phyloP scores from a whole-genome alignment of 2,797 vertebrate genomes.

The Myotis findleyi region DNA sequence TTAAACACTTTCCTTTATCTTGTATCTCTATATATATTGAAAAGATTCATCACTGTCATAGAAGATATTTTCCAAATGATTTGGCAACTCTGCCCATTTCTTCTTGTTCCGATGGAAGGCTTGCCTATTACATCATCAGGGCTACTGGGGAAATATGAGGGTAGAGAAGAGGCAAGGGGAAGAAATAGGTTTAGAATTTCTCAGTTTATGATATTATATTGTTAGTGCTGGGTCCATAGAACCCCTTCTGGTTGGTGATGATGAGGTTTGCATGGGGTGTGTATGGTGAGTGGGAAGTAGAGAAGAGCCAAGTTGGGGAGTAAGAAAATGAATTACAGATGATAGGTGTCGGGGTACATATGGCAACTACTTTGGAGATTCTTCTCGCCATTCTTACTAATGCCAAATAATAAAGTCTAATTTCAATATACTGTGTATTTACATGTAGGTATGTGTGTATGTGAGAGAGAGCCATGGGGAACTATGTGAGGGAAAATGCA shows the following conservation, averaged over 20 bases:
- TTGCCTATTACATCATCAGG: not conserved
- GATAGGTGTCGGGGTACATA: not conserved
- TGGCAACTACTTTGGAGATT: not conserved
- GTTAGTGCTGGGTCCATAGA: not conserved
- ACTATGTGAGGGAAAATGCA: not conserved
- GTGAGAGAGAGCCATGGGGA: not conserved
- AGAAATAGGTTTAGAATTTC: not conserved
- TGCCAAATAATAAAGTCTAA: conserved; percentile 1
- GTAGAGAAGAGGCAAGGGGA: not conserved
- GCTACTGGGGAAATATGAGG: not conserved
- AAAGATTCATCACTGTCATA: not conserved
- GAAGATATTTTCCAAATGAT: not conserved
- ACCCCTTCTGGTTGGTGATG: not conserved
- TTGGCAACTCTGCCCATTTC: not conserved
- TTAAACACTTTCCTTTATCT: not conserved
- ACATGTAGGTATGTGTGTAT: not conserved
- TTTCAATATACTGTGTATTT: not conserved
- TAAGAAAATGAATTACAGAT: not conserved
- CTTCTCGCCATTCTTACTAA: not conserved
- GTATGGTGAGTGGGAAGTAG: too few relatives aligned
- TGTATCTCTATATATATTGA: not conserved
- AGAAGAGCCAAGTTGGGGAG: not conserved
- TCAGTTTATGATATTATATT: not conserved
- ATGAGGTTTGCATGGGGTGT: not conserved
- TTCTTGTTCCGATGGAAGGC: not conserved